Evolutionary conservation across 2,113 vertebrate genomes (phyloP), one percentile per base, ranked within the genome.

Genomic region (Alosa alosa): DNA sequence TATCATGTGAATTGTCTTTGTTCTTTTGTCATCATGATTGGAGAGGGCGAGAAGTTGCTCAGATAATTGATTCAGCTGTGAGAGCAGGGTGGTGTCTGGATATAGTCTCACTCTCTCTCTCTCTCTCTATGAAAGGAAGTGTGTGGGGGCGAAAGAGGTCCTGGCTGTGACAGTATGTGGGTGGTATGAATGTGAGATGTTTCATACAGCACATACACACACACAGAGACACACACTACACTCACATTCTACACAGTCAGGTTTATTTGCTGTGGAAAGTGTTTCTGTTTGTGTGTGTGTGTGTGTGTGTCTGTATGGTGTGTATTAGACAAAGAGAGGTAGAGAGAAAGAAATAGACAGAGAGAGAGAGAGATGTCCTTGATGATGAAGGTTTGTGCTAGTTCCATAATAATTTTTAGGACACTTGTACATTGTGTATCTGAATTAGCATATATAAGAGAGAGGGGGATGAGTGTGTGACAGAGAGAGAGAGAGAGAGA

Each of bases 381-480:
- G 25, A 78, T 36, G 31, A 78, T 78, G 31, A 75, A 36, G 13
- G 25, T 78, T 78, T 78, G 72, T 36, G 72, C 72, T 36, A 78
- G 72, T 78, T 78, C 72, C 72, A 78, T 78, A 78, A 78, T 78
- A 39, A 78, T 78, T 39, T 36, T 78, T 78, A 78, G 72, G 72
- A 39, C 64, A 68, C 72, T 60, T 78, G 64, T 78, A 36, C 72
- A 36, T 78, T 78, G 72, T 78, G 72, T 36, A 78, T 78, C 31
- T 78, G 1, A 72, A 72, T 72, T 72, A 72, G 64, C 64, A 72
- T 72, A 72, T 72, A 25, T 72, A 9, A 72, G 25, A 52, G 50
- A 52, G 11, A 52, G 50, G 17, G 50, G 50, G 50, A 52, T 31
- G 68, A 13, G 31, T 36, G 31, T 36, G 68, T 36, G 68, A 13